Evolutionary conservation across 2,888 invertebrate species (phyloP).

Genomic region (Pogonocherus hispidulus): DNA sequence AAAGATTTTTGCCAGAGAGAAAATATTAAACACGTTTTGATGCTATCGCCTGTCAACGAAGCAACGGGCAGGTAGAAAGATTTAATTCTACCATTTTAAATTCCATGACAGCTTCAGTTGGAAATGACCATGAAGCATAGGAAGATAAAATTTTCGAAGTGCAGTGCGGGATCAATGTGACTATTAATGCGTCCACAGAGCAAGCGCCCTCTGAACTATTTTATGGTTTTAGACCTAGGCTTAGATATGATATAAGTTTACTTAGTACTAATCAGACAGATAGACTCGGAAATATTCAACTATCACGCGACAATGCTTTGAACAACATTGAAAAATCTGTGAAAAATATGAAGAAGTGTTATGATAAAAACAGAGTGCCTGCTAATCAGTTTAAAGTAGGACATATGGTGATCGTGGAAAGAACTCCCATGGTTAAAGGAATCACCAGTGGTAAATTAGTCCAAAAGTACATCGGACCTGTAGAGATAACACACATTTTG

Average conservation of each 20-base stretch:
- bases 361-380: not conserved
- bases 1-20: constrained; percentile 5
- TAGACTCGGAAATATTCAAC: too few relatives aligned
- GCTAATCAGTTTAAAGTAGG: not conserved
- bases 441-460: not conserved
- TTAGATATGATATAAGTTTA: not conserved
- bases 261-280: too few relatives aligned
- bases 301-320: too few relatives aligned
- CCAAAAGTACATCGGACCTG: not conserved
- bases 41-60: constrained; percentile 16
- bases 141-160: not conserved
- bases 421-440: not conserved
- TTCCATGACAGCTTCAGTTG: not conserved
- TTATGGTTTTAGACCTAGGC: not conserved
- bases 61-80: constrained; percentile 30
- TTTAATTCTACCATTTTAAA: constrained; percentile 13
- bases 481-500: too few relatives aligned
- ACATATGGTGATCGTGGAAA: not conserved
- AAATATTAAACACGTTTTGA: constrained; percentile 17
- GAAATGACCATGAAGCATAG: constrained; percentile 7
- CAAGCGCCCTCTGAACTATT: constrained; percentile 4
- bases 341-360: not conserved
- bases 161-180: constrained; percentile 1
- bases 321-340: not conserved
- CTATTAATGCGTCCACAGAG: constrained; percentile 1